These are phyloP conservation scores for Psix sp. DNA, from an alignment of 1,140 invertebrate species.

Conservation along the genomic window DNA sequence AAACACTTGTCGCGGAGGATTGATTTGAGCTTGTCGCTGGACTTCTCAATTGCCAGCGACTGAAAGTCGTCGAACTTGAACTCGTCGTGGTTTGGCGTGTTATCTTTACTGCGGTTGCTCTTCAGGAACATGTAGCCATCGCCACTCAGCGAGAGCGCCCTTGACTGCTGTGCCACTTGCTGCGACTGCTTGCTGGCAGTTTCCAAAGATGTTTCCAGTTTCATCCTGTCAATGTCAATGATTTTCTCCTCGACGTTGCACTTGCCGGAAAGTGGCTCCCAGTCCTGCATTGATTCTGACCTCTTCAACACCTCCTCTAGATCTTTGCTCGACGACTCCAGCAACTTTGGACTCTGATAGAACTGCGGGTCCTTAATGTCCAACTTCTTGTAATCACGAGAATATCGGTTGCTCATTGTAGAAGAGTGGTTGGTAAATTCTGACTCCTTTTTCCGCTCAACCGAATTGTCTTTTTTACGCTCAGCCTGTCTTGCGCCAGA, in stretches of 20 bases:
- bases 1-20: slow-evolving; percentile 83
- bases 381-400: slow-evolving; percentile 72
- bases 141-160: slow-evolving; percentile 75
- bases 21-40: slow-evolving; percentile 80
- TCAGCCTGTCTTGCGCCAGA: slow-evolving; percentile 39
- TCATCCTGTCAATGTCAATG: slow-evolving; percentile 79
- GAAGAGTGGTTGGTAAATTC: slow-evolving; percentile 64
- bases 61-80: slow-evolving; percentile 66
- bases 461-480: slow-evolving; percentile 54
- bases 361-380: slow-evolving; percentile 72
- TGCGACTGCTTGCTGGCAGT: slow-evolving; percentile 61
- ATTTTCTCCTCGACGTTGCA: slow-evolving; percentile 71
- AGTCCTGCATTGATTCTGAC: slow-evolving; percentile 73
- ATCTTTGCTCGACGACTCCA: slow-evolving; percentile 59
- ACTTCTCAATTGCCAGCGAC: slow-evolving; percentile 50
- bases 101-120: slow-evolving; percentile 79
- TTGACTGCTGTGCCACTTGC: slow-evolving; percentile 65
- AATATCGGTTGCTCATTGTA: slow-evolving; percentile 65
- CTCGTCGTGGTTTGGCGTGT: slow-evolving; percentile 67
- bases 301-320: slow-evolving; percentile 70
- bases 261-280: slow-evolving; percentile 70
- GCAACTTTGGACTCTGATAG: slow-evolving; percentile 68
- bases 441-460: slow-evolving; percentile 56
- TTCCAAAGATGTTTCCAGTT: not conserved
- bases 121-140: slow-evolving; percentile 85